These are phyloP conservation scores for Ernsta delagoae DNA, from an alignment of 2,888 invertebrate genomes.

Conservation along the genomic window DNA sequence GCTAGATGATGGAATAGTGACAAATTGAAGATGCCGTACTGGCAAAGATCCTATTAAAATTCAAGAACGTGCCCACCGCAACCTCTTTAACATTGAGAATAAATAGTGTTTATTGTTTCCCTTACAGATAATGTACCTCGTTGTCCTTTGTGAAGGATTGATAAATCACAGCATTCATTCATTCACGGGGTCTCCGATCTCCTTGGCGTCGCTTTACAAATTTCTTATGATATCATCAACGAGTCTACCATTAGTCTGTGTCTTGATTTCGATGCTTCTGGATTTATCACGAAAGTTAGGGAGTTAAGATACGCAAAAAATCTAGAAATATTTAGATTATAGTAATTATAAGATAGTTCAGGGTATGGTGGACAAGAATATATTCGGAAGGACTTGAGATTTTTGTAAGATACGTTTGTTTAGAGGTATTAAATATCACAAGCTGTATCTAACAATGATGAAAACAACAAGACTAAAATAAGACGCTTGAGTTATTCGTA, in stretches of 20 bases:
- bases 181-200: conserved; percentile 4
- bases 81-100: conserved; percentile 18
- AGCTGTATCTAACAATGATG: too few relatives aligned
- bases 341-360: too few relatives aligned
- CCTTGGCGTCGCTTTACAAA: conserved; percentile 11
- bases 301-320: too few relatives aligned
- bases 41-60: conserved; percentile 9
- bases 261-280: neutral
- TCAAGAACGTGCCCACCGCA: conserved; percentile 8
- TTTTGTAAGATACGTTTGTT: too few relatives aligned
- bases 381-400: neutral
- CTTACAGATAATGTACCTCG: conserved; percentile 2
- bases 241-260: conserved; percentile 5
- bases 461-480: too few relatives aligned
- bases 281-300: neutral
- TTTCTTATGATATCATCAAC: conserved; percentile 5
- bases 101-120: conserved; percentile 19
- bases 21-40: neutral
- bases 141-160: conserved; percentile 5
- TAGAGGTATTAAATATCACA: too few relatives aligned
- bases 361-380: too few relatives aligned
- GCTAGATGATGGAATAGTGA: neutral
- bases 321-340: too few relatives aligned
- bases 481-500: too few relatives aligned
- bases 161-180: conserved; percentile 15